Evolutionary conservation across 1,140 invertebrate species (phyloP), one percentile per base, ranked within the genome.

Genomic region (Drosophila insularis): DNA sequence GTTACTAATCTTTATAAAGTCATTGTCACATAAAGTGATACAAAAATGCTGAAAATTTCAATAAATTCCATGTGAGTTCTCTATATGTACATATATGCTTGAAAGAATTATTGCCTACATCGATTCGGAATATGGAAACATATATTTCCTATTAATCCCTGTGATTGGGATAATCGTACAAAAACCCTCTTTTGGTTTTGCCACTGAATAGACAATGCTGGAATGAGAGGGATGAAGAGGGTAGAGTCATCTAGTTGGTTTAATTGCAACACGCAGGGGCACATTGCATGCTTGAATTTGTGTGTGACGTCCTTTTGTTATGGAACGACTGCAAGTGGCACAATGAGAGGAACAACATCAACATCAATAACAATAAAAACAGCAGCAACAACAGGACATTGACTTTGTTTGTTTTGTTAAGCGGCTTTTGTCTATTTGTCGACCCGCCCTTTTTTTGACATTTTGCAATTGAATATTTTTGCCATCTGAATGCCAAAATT

Each of bases 261-360:
- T 71, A 78, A 78, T 71, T 78, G 75, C 67, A 75, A 72, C 74
- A 75, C 56, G 50, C 55, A 55, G 6, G 63, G 66, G 65, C 40
- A 31, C 61, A 43, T 73, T 64, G 66, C 74, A 69, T 62, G 65
- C 66, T 46, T 19, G 37, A 53, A 46, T 60, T 53, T 68, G 40
- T 53, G 40, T 53, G 19, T 35, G 17, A 19, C 39, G 39, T 66
- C 39, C 56, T 67, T 67, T 75, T 17, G 14, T 46, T 46, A 17
- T 46, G 19, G 63, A 59, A 62, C 59, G 35, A 46, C 37, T 61
- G 63, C 74, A 73, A 76, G 64, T 76, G 74, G 55, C 37, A 61
- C 56, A 74, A 74, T 63, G 17, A 77, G 73, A 69, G 66, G 65
- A n/a, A n/a, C 54, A 27, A 14, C 23, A 3, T 37, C 17, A 11